A percentile compares a stretch with the other conserved stretches of the same genome.
These are phyloP conservation scores for Oligia strigilis DNA, from an alignment of 2,888 invertebrate genomes.

Conservation along the genomic window DNA sequence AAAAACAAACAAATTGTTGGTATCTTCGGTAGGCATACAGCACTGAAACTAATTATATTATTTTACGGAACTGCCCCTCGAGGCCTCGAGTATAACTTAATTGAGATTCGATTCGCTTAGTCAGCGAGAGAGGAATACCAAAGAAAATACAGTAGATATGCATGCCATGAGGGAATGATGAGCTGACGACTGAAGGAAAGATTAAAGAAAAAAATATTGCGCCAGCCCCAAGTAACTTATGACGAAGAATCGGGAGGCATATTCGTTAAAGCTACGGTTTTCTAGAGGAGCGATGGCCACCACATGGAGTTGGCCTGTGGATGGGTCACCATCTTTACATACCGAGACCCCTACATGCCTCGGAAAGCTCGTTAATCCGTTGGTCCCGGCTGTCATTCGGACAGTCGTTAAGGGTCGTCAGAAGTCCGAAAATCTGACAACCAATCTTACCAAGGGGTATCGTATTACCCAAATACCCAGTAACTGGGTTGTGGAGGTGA, in stretches of 20 bases:
- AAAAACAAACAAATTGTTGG: not conserved
- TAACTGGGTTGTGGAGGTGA: too few relatives aligned
- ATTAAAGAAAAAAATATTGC: not conserved
- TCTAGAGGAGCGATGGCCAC: not conserved
- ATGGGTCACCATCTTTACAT: too few relatives aligned
- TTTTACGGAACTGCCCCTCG: not conserved
- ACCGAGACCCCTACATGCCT: too few relatives aligned
- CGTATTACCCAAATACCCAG: too few relatives aligned
- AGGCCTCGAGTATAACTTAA: too few relatives aligned
- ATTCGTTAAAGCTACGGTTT: not conserved
- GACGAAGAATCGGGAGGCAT: not conserved
- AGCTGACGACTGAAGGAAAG: not conserved
- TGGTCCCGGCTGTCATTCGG: too few relatives aligned
- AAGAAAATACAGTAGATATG: not conserved
- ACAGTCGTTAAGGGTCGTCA: too few relatives aligned
- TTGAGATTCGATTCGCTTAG: not conserved
- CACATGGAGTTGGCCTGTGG: not conserved
- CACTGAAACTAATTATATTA: not conserved
- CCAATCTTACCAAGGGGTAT: too few relatives aligned
- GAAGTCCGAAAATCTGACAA: too few relatives aligned
- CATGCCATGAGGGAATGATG: not conserved
- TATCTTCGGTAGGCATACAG: not conserved
- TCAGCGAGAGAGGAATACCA: not conserved
- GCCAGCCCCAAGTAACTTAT: not conserved
- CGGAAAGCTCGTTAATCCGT: too few relatives aligned